These are phyloP conservation scores for Pteropus alecto DNA, from an alignment of 2,113 vertebrate species.

Conservation along the genomic window DNA sequence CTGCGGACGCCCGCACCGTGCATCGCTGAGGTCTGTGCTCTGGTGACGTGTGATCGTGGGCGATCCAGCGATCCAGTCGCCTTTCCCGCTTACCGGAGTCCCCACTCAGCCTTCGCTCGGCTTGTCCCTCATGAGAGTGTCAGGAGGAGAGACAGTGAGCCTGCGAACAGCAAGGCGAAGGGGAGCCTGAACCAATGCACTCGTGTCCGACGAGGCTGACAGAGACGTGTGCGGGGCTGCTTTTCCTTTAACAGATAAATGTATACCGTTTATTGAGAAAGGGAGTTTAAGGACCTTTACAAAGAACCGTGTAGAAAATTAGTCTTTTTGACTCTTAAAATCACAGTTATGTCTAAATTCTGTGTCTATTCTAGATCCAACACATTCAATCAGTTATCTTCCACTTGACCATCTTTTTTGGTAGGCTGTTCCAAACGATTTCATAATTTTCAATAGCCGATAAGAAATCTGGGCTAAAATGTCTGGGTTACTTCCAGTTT, in stretches of 20 bases:
- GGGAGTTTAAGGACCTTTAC: background rate
- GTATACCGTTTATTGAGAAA: background rate
- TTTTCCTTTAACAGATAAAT: background rate
- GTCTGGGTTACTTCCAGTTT: background rate
- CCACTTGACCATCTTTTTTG: background rate
- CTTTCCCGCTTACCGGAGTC: background rate
- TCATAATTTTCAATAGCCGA: background rate
- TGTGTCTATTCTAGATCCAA: background rate
- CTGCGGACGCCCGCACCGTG: accelerated
- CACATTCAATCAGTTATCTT: background rate
- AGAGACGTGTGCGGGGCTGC: background rate
- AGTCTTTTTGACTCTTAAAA: background rate
- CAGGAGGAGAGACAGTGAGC: background rate
- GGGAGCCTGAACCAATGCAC: background rate
- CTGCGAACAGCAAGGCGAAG: background rate
- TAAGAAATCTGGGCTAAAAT: background rate
- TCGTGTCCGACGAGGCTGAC: background rate
- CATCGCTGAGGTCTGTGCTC: background rate
- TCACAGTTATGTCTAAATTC: background rate
- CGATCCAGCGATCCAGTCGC: background rate
- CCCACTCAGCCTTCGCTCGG: background rate
- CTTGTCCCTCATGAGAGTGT: too few relatives aligned
- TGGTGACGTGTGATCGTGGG: background rate
- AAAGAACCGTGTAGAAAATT: background rate
- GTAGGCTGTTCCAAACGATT: background rate